phyloP scores from a whole-genome alignment of 2,797 vertebrate genomes.

The Alectoris magna region DNA sequence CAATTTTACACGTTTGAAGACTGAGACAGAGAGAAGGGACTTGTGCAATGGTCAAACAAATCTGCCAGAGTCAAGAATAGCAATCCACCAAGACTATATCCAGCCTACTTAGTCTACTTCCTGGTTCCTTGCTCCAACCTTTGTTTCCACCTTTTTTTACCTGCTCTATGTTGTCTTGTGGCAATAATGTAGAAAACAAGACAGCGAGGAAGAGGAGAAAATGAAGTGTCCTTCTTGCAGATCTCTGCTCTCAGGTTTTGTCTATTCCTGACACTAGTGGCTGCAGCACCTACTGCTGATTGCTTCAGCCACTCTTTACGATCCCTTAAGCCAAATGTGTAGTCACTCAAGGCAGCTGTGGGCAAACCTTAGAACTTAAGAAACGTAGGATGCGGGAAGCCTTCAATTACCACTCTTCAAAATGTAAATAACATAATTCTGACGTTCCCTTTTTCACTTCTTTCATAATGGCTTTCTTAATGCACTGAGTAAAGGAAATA shows the following conservation, averaged over 20 bases:
- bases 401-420: background rate
- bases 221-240: background rate
- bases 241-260: background rate
- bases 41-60: background rate
- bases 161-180: accelerated
- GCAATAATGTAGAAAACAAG: background rate
- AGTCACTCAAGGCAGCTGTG: background rate
- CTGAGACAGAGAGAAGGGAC: background rate
- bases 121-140: background rate
- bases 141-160: background rate
- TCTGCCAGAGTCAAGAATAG: background rate
- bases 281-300: background rate
- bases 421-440: background rate
- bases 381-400: background rate
- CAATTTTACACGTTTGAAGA: background rate
- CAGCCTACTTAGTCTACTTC: background rate
- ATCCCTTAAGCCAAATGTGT: background rate
- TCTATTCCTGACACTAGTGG: background rate
- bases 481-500: background rate
- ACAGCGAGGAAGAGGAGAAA: background rate
- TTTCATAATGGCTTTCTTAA: background rate
- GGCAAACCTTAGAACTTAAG: background rate
- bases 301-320: background rate
- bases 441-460: background rate
- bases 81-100: background rate